A percentile compares a stretch with the other conserved stretches of the same genome.
Conservation (phyloP, 92 coral and sea anemone species). For the Nematostella vectensis region DNA sequence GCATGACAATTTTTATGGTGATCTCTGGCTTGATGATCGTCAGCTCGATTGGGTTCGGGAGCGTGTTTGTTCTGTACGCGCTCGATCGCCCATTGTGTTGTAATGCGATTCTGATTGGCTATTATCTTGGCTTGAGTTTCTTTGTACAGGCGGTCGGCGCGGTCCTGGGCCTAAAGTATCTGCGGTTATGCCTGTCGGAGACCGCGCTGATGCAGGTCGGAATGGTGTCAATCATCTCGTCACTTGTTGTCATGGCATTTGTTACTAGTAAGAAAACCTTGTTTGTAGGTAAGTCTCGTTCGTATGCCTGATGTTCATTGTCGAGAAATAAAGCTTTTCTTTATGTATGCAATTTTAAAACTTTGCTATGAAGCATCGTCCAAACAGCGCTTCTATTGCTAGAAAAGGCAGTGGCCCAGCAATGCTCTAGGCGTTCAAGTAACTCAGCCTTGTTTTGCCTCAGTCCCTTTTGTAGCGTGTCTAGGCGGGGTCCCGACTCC, state of each 20-base stretch:
- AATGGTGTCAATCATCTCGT: constrained; percentile 64
- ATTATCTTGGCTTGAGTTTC: constrained; percentile 83
- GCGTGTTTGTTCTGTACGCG: constrained; percentile 90
- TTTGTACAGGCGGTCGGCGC: constrained; percentile 93
- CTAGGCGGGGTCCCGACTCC: constrained; percentile 97
- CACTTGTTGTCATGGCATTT: constrained; percentile 78
- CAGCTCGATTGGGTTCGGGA: constrained; percentile 89
- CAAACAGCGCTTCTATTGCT: not conserved
- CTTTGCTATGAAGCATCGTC: too few species aligned
- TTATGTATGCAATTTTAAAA: too few species aligned
- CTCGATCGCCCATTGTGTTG: constrained; percentile 88
- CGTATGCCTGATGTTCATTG: not conserved
- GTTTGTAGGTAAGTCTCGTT: constrained; percentile 64
- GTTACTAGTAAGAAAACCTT: constrained; percentile 52
- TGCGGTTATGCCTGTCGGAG: constrained; percentile 62
- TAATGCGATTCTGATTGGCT: constrained; percentile 87
- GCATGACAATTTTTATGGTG: constrained; percentile 62
- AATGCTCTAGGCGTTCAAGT: too few species aligned
- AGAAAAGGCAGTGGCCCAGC: not conserved
- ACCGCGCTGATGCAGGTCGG: constrained; percentile 65
- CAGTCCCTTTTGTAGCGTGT: constrained; percentile 89
- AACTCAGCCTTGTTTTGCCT: not conserved
- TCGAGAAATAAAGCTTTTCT: too few species aligned
- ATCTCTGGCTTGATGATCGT: constrained; percentile 90
- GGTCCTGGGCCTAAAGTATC: constrained; percentile 71